Evolutionary conservation across 2,888 invertebrate species (phyloP), one percentile per base, ranked within the genome.

Genomic region (Rapana venosa): DNA sequence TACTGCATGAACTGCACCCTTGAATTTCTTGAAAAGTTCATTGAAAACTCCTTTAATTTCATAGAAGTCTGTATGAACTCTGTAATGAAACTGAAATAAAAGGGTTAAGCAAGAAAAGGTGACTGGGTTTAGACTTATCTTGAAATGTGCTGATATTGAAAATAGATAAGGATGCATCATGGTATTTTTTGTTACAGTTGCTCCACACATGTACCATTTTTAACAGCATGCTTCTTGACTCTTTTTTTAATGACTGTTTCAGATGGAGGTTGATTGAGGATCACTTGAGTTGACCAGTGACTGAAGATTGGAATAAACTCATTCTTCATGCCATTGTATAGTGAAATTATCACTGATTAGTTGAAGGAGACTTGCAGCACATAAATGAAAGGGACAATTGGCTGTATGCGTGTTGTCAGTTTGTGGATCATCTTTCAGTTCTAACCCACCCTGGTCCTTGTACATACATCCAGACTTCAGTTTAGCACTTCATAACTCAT

Each of bases 211-310:
- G 47, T 47, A 47, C 47, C 2, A 47, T 47, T 47, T 8, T 47
- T 47, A 47, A 47, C 47, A 8, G 47, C 47, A 47, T 47, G 47
- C 47, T 47, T 47, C 47, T 47, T 47, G 47, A 47, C 47, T 47
- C 47, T 47, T 47, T 47, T 47, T 47, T 47, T 47, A n/a, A n/a
- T 47, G 47, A 47, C 84, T 86, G 86, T 61, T 86, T 61, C 86
- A 86, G 86, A 86, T 86, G 86, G 86, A 86, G 6, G n/a, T n/a
- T 35, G 66, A 86, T 5, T 86, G 66, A 86, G 66, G 30, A 86
- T n/a, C 17, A 47, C n/a, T 17, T 8, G n/a, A 47, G 22, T 81
- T 26, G 47, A 81, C 81, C 81, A 81, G 47, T 47, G 36, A 36
- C 11, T 74, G 74, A 74, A 13, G 74, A n/a, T 74, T 74, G n/a